Conservation (phyloP, 2,888 invertebrate species). For the Hydropsyche betteni region DNA sequence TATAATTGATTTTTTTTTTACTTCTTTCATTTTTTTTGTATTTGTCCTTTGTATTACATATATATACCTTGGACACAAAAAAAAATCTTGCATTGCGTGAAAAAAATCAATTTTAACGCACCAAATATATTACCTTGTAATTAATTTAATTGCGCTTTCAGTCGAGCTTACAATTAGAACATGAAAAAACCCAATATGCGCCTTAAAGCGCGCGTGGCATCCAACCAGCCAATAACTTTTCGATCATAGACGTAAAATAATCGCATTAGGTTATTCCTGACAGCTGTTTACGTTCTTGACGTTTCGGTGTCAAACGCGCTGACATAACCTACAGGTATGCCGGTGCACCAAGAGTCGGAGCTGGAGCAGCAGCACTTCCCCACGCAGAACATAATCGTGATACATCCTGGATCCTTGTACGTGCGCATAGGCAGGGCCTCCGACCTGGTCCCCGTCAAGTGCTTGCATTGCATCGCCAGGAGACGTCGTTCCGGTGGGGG, state of each 20-base stretch:
- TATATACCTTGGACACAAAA: too few relatives aligned
- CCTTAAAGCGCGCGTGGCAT: too few relatives aligned
- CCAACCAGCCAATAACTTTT: too few relatives aligned
- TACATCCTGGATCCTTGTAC: slow-evolving; percentile 92
- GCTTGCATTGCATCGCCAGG: slow-evolving; percentile 87
- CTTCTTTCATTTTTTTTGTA: too few relatives aligned
- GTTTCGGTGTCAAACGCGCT: not conserved
- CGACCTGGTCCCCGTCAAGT: slow-evolving; percentile 84
- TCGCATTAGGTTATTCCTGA: not conserved
- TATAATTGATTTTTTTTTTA: too few relatives aligned
- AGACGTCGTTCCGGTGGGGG: slow-evolving; percentile 64
- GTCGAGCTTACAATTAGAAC: too few relatives aligned
- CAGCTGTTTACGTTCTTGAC: slow-evolving; percentile 10
- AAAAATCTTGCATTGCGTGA: too few relatives aligned
- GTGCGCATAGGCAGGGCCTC: slow-evolving; percentile 91
- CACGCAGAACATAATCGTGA: slow-evolving; percentile 87
- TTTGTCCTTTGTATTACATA: too few relatives aligned
- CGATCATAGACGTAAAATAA: not conserved
- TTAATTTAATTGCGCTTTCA: too few relatives aligned
- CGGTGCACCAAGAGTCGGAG: slow-evolving; percentile 58
- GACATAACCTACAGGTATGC: slow-evolving; percentile 52
- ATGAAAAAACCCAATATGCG: too few relatives aligned
- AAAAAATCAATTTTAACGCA: too few relatives aligned
- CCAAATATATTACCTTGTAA: too few relatives aligned
- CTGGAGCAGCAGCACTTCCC: slow-evolving; percentile 72